Evolutionary conservation across 2,113 vertebrate genomes (phyloP).

Genomic region (Argyrosomus japonicus): DNA sequence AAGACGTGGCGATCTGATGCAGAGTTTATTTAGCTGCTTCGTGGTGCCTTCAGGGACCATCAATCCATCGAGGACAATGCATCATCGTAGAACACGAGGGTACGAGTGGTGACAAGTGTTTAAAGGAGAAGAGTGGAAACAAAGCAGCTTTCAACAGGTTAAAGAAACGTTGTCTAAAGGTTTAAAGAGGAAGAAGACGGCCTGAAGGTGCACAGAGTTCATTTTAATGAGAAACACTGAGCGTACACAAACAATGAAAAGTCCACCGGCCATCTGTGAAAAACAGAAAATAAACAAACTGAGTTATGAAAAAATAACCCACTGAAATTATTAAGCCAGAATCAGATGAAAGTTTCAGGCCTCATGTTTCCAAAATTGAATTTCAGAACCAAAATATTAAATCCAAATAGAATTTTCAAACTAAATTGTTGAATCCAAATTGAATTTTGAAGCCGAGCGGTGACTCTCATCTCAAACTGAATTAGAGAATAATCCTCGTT

Average conservation of each 20-base stretch:
- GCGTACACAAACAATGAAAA: neutral
- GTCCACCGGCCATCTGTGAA: neutral
- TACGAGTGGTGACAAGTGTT: neutral
- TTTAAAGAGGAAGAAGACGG: neutral
- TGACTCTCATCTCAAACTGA: neutral
- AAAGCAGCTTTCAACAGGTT: neutral
- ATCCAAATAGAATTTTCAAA: neutral
- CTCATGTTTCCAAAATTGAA: too few relatives aligned
- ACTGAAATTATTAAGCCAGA: neutral
- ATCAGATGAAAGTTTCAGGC: too few relatives aligned
- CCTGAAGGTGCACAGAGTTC: neutral
- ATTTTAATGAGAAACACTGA: neutral
- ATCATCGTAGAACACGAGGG: too few relatives aligned
- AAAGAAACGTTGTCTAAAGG: neutral
- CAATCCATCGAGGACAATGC: neutral
- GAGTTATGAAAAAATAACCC: neutral
- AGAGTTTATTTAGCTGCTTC: conserved; percentile 10
- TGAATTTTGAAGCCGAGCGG: neutral
- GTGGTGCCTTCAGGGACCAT: conserved; percentile 46
- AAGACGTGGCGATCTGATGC: neutral
- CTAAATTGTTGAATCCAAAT: neutral
- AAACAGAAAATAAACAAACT: neutral
- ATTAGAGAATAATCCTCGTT: neutral
- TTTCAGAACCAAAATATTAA: too few relatives aligned
- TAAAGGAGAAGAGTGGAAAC: too few relatives aligned